These are phyloP conservation scores for Himalopsyche anomala DNA, from an alignment of 2,888 invertebrate genomes.

Conservation along the genomic window DNA sequence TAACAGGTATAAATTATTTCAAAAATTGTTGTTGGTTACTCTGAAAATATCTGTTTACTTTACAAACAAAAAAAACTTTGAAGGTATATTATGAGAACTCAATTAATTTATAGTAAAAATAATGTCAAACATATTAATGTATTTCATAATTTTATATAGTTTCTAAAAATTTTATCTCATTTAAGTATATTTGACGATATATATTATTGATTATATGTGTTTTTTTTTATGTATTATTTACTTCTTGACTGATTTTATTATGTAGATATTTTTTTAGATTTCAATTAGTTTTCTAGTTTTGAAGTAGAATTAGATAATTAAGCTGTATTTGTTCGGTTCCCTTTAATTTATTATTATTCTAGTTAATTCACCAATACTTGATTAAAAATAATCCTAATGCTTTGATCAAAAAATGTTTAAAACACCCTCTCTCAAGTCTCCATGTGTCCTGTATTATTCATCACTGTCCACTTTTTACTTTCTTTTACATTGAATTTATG, in stretches of 20 bases:
- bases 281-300: slow-evolving; percentile 42
- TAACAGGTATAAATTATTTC: no score
- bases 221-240: slow-evolving; percentile 23
- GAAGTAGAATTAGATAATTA: slow-evolving; percentile 45
- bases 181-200: slow-evolving; percentile 19
- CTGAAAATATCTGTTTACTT: no score
- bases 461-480: neutral
- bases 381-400: neutral
- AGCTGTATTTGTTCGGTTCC: slow-evolving; percentile 19
- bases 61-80: no score
- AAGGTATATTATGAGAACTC: no score
- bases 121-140: neutral
- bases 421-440: neutral
- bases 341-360: slow-evolving; percentile 24
- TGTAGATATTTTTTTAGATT: slow-evolving; percentile 36
- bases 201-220: slow-evolving; percentile 3
- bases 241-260: slow-evolving; percentile 30
- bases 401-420: slow-evolving; percentile 6
- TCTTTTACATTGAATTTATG: neutral
- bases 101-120: no score
- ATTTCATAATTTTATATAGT: slow-evolving; percentile 18
- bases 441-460: neutral
- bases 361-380: slow-evolving; percentile 28
- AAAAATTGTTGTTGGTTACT: no score
- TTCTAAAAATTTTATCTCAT: neutral